These are phyloP conservation scores for Wasmannia auropunctata DNA, from an alignment of 1,140 invertebrate genomes.

Conservation along the genomic window DNA sequence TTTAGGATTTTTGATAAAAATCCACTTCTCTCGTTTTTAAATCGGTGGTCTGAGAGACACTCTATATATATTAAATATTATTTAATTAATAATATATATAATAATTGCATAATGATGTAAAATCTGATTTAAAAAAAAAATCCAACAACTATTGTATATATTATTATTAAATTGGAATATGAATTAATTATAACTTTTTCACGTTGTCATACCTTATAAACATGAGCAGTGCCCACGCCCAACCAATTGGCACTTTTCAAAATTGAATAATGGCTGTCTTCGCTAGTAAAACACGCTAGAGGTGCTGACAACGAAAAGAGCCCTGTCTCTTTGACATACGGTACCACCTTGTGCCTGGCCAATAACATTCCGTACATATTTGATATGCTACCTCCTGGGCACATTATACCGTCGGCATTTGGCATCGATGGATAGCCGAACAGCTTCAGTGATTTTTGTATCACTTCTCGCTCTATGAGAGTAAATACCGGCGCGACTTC, in stretches of 20 bases:
- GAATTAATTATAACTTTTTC: background rate
- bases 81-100: background rate
- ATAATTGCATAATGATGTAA: background rate
- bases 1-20: too few species aligned
- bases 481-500: slow-evolving; percentile 92
- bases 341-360: slow-evolving; percentile 91
- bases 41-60: too few species aligned
- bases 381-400: slow-evolving; percentile 94
- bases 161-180: background rate
- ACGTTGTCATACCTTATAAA: slow-evolving; percentile 76
- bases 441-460: slow-evolving; percentile 87
- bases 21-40: too few species aligned
- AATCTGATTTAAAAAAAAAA: background rate
- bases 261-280: slow-evolving; percentile 96
- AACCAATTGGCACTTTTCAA: slow-evolving; percentile 92
- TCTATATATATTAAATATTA: too few species aligned
- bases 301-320: slow-evolving; percentile 86
- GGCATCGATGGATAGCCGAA: slow-evolving; percentile 88
- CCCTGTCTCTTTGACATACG: slow-evolving; percentile 91
- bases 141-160: too few species aligned
- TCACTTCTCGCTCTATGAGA: slow-evolving; percentile 88
- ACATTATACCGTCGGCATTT: slow-evolving; percentile 90
- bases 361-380: slow-evolving; percentile 94
- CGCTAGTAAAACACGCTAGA: slow-evolving; percentile 90
- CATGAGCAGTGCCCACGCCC: slow-evolving; percentile 91